These are phyloP conservation scores for Cololabis saira DNA, from an alignment of 2,113 vertebrate species.

Conservation along the genomic window DNA sequence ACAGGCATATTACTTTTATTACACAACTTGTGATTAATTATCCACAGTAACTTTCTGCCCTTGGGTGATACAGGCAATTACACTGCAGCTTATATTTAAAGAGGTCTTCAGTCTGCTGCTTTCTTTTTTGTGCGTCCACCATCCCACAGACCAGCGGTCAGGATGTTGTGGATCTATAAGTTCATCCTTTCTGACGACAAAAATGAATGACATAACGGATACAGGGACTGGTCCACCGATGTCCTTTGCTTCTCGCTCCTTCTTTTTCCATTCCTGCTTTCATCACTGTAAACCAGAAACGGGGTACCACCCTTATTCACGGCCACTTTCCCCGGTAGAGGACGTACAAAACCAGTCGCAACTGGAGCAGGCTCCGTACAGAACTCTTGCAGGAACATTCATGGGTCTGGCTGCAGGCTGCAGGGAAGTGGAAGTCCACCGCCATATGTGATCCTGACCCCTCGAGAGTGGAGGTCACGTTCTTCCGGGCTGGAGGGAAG, in stretches of 20 bases:
- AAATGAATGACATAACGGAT: conserved; percentile 49
- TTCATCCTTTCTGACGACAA: conserved; percentile 34
- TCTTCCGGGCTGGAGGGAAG: no score
- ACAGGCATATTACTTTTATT: conserved; percentile 27
- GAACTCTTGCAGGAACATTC: no score
- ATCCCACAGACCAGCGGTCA: background rate
- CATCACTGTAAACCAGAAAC: no score
- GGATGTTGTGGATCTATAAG: background rate
- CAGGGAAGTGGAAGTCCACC: no score
- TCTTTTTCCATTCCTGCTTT: conserved; percentile 1
- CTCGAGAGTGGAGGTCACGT: no score
- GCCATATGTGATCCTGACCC: no score
- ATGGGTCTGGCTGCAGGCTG: no score
- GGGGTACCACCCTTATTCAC: no score
- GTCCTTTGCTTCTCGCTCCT: conserved; percentile 3
- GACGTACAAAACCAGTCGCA: no score
- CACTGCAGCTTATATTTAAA: conserved; percentile 8
- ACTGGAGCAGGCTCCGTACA: no score
- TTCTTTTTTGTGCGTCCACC: conserved; percentile 13
- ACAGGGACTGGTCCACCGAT: conserved; percentile 27
- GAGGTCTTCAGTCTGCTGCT: conserved; percentile 2
- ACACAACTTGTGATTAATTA: conserved; percentile 47
- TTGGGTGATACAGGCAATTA: conserved; percentile 26
- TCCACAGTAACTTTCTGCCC: conserved; percentile 16
- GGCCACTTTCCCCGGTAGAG: background rate